Conservation (phyloP, 2,113 vertebrate species). For the Sander vitreus region DNA sequence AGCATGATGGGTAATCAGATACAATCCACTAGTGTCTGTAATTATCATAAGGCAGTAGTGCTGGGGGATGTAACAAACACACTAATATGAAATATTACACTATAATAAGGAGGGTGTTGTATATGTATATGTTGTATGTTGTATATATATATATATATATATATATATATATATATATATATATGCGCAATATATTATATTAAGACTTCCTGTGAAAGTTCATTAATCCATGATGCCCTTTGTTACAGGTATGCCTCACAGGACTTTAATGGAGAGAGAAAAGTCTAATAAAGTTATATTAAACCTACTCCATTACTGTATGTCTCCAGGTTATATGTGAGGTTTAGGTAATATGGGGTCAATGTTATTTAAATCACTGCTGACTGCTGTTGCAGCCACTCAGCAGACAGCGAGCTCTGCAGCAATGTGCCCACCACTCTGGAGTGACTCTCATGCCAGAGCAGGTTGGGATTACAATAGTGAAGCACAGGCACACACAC, state of each 20-base stretch:
- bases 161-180: no score
- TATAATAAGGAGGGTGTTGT: neutral
- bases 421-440: constrained; percentile 18
- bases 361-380: constrained; percentile 20
- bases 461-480: constrained; percentile 24
- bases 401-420: constrained; percentile 21
- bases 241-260: neutral
- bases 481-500: constrained; percentile 4
- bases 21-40: neutral
- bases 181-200: neutral
- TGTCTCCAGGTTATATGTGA: neutral
- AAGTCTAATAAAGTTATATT: neutral
- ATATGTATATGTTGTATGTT: no score
- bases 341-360: constrained; percentile 1
- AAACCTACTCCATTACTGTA: neutral
- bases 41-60: neutral
- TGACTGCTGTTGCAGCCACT: constrained; percentile 9
- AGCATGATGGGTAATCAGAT: constrained; percentile 30
- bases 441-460: constrained; percentile 28
- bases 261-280: neutral
- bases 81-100: neutral
- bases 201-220: neutral
- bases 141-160: no score
- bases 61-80: neutral
- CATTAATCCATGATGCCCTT: neutral